phyloP scores from a whole-genome alignment of 2,888 invertebrate genomes.

The Coremacera marginata region DNA sequence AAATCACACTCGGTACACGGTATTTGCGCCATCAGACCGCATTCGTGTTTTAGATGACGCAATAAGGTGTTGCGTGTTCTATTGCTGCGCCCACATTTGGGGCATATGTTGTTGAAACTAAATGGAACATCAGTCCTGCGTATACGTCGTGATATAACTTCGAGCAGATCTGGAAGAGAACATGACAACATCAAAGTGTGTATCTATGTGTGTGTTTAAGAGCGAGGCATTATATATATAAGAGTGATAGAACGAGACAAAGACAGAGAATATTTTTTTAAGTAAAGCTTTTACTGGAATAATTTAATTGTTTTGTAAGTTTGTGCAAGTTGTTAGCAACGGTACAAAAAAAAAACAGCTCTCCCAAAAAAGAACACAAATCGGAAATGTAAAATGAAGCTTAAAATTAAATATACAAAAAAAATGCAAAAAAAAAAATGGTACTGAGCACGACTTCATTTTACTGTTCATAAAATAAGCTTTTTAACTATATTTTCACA shows the following conservation, averaged over 20 bases:
- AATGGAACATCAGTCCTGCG: not conserved
- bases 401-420: too few relatives aligned
- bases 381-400: too few relatives aligned
- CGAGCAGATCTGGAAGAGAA: not conserved
- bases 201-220: not conserved
- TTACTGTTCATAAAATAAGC: too few relatives aligned
- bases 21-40: slow-evolving; percentile 67
- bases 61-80: slow-evolving; percentile 54
- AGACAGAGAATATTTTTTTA: not conserved
- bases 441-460: too few relatives aligned
- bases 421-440: too few relatives aligned
- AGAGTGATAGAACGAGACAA: not conserved
- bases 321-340: not conserved
- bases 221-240: too few relatives aligned
- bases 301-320: not conserved
- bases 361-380: not conserved
- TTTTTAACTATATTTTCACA: too few relatives aligned
- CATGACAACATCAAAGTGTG: slow-evolving; percentile 22
- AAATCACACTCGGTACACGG: slow-evolving; percentile 65
- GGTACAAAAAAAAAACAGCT: not conserved
- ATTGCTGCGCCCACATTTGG: slow-evolving; percentile 56
- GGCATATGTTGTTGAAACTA: slow-evolving; percentile 9
- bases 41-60: slow-evolving; percentile 58
- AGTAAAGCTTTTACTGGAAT: not conserved
- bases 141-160: not conserved